These are phyloP conservation scores for Zaprionus ghesquierei DNA, from an alignment of 1,140 invertebrate genomes.

Conservation along the genomic window DNA sequence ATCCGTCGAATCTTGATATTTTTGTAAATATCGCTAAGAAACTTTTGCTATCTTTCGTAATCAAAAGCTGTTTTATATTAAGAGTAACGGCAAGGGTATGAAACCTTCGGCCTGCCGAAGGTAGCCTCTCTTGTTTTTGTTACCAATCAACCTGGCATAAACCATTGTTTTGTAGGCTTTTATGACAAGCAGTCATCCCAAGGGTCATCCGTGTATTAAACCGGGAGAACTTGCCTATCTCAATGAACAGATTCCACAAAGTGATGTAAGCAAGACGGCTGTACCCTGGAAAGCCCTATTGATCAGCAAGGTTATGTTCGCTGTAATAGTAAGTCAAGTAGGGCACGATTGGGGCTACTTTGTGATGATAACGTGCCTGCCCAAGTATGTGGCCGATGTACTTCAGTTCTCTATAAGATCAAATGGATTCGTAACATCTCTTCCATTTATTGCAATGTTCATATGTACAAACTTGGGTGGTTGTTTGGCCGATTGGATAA, in stretches of 20 bases:
- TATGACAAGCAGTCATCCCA: conserved; percentile 85
- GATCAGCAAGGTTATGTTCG: conserved; percentile 85
- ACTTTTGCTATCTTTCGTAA: too few species aligned
- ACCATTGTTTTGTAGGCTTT: conserved; percentile 45
- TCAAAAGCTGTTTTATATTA: too few species aligned
- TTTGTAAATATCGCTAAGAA: too few species aligned
- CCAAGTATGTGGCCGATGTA: conserved; percentile 82
- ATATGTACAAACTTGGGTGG: conserved; percentile 40
- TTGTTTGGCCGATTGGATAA: conserved; percentile 41
- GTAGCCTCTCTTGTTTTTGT: too few species aligned
- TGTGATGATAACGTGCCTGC: conserved; percentile 93
- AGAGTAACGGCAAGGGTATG: too few species aligned
- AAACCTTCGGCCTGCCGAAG: too few species aligned
- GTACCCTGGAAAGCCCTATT: conserved; percentile 86
- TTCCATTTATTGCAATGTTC: conserved; percentile 63
- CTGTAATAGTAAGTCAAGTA: conserved; percentile 86
- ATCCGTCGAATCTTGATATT: too few species aligned
- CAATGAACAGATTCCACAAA: conserved; percentile 53
- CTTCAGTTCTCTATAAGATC: conserved; percentile 35
- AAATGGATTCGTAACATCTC: conserved; percentile 50
- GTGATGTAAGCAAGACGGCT: conserved; percentile 7
- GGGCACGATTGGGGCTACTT: conserved; percentile 93
- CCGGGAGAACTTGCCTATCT: conserved; percentile 87
- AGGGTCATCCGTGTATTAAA: conserved; percentile 88
- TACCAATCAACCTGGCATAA: neutral